Conservation (phyloP, 2,797 vertebrate species). For the Heteromormyrus szaboi region DNA sequence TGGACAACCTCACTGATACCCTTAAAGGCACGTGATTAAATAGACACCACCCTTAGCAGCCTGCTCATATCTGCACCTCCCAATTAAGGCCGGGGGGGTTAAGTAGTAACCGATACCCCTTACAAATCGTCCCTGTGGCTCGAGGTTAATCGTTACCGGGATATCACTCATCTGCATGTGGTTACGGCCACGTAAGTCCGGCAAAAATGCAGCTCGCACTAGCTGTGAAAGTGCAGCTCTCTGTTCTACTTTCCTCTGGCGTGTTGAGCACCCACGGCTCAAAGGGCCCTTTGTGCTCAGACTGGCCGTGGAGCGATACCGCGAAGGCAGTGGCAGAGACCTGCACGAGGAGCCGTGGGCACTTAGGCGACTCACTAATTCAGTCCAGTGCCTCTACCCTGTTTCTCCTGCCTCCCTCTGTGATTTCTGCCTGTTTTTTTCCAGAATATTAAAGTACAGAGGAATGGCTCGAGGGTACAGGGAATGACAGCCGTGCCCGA, state of each 20-base stretch:
- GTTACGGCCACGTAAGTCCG: not conserved
- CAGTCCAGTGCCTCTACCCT: not conserved
- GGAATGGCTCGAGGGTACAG: not conserved
- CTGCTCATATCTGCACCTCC: constrained; percentile 38
- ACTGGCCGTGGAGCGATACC: not conserved
- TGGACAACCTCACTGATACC: constrained; percentile 42
- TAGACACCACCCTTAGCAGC: constrained; percentile 46
- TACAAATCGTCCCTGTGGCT: not conserved
- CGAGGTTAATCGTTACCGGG: not conserved
- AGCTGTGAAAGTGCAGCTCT: not conserved
- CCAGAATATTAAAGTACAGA: not conserved
- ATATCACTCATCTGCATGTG: not conserved
- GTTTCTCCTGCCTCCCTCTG: not conserved
- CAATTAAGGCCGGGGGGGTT: constrained; percentile 1
- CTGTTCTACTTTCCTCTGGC: too few species aligned
- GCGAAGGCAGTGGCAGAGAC: not conserved
- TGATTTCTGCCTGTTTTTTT: not conserved
- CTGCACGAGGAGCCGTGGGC: not conserved
- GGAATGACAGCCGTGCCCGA: not conserved
- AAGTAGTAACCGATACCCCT: constrained; percentile 13
- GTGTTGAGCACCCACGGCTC: not conserved
- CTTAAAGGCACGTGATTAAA: constrained; percentile 49
- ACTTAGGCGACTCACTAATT: not conserved
- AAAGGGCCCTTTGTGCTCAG: constrained; percentile 18
- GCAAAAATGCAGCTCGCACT: not conserved